Base-by-base conservation (phyloP, 2,797 vertebrate genomes). In the Chaetophractus vellerosus region DNA sequence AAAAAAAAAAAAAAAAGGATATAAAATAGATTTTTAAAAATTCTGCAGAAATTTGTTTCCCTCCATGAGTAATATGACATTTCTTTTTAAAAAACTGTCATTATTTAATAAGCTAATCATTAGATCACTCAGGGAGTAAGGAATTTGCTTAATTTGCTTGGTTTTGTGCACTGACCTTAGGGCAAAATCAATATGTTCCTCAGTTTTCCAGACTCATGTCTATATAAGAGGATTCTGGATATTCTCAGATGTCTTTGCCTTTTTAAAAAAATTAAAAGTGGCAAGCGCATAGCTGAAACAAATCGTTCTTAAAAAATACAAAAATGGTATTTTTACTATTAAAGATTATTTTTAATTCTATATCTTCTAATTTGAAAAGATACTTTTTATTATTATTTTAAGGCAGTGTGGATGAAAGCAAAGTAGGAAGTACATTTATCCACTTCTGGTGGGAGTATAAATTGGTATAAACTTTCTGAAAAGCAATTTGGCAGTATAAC, bases 391-490 rank as follows among this genome's bases (percentile, higher is more conserved):
- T 88, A 75, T 82, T 90, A 92, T 61, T 59, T 94, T 68, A 93
- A 96, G 69, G n/a, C 10, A 96, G 78, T 59, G 48, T 33, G 19
- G 28, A 84, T 90, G 63, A 80, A 80, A 94, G 55, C 57, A 94
- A 93, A 80, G 45, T 52, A 80, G 61, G 41, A 87, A 92, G 38
- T 61, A 81, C 24, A 76, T 93, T 86, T 81, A 92, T 88, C 72
- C 18, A 85, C 38, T 93, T 82, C 69, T 90, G 26, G 15, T 84
- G 9, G 33, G 41, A 95, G 31, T 74, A 23, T 80, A 83, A 93
- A 50, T 4, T 63, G 36, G 75, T 26, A 86, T 75, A 50, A 72
- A 76, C 36, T 89, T 74, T 74, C 52, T 84, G 36, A 74, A 93
- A 90, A 91, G 41, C 24, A 90, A 63, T 64, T 79, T 88, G 31